Evolutionary conservation across 2,113 vertebrate species (phyloP).

Genomic region (Ursus arctos): DNA sequence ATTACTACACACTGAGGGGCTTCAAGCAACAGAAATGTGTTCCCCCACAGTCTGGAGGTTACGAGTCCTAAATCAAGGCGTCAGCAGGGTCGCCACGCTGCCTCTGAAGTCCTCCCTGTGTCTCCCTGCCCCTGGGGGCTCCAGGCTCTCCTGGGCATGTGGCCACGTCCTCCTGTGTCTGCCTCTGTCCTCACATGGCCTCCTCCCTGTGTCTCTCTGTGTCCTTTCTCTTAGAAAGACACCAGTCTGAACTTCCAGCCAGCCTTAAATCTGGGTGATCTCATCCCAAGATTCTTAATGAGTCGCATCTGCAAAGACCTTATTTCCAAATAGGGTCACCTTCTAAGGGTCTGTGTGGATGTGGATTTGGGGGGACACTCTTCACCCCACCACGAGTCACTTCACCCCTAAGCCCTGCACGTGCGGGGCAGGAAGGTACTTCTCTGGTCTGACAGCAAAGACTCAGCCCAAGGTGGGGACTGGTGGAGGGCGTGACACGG

Average conservation of each 20-base stretch:
- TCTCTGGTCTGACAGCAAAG: neutral
- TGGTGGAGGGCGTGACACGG: rapidly evolving
- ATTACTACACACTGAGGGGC: neutral
- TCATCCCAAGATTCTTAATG: neutral
- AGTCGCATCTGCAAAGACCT: neutral
- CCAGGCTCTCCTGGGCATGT: neutral
- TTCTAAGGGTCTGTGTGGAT: neutral
- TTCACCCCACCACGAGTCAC: neutral
- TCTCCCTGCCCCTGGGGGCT: neutral
- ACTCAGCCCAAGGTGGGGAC: neutral
- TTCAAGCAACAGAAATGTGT: neutral
- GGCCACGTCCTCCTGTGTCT: neutral
- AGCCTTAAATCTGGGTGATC: neutral
- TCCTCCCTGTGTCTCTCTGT: no score
- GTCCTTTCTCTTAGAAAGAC: neutral
- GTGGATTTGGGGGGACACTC: neutral
- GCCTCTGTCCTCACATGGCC: neutral
- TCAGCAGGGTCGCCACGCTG: neutral
- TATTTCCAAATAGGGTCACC: neutral
- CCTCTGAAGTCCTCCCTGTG: neutral
- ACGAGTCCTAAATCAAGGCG: no score
- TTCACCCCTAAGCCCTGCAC: neutral
- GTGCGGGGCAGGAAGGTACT: rapidly evolving
- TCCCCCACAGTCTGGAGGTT: neutral
- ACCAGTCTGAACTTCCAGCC: neutral